Conservation (phyloP, 2,888 invertebrate species). For the Torymus aiolomorphi region DNA sequence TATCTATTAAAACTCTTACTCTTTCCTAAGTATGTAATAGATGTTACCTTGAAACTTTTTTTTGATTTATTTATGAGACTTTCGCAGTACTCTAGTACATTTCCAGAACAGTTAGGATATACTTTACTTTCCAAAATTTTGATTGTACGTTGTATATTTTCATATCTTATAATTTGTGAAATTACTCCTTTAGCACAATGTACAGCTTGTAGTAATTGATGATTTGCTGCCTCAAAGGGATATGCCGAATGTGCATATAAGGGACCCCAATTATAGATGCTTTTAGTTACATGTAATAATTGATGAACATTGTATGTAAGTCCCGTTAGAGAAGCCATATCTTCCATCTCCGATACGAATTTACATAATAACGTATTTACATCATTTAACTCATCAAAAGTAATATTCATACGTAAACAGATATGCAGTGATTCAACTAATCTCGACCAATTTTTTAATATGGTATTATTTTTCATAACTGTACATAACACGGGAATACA, state of each 20-base stretch:
- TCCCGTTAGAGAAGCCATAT: constrained; percentile 2
- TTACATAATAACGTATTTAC: constrained; percentile 19
- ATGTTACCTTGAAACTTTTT: neutral
- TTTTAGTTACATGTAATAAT: constrained; percentile 25
- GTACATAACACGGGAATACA: no score
- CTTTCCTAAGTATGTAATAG: neutral
- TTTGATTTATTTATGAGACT: constrained; percentile 31
- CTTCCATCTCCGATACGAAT: constrained; percentile 7
- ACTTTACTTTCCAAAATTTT: no score
- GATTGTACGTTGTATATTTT: no score
- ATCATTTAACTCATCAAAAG: neutral
- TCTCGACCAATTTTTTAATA: no score
- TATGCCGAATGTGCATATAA: constrained; percentile 24
- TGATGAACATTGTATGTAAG: constrained; percentile 50
- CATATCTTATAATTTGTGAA: no score
- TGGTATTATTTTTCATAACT: no score
- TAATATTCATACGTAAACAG: constrained; percentile 1
- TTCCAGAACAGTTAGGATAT: no score
- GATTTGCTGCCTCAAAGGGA: constrained; percentile 47
- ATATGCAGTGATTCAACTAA: constrained; percentile 41
- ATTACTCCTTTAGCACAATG: no score
- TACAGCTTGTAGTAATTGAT: constrained; percentile 32
- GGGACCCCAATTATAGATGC: no score
- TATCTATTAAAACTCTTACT: neutral
- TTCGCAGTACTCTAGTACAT: no score